Evolutionary conservation across 2,888 invertebrate species (phyloP).

Genomic region (Lasioglossum figueresi): DNA sequence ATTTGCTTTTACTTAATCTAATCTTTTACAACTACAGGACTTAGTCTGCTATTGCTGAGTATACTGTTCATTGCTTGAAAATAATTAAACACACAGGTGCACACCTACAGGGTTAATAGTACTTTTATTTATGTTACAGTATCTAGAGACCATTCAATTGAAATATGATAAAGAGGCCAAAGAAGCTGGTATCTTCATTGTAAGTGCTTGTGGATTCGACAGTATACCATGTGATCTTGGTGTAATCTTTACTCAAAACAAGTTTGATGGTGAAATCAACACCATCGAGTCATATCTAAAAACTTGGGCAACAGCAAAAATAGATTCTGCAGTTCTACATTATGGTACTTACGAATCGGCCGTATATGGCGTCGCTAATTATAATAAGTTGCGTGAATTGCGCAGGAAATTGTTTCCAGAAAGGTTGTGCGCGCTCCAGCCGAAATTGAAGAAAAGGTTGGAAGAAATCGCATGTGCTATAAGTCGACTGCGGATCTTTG

Average conservation of each 20-base stretch:
- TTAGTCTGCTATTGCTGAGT: too few species aligned
- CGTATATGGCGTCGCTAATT: conserved; percentile 90
- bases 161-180: conserved; percentile 90
- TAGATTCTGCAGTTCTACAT: conserved; percentile 86
- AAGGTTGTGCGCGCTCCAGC: conserved; percentile 87
- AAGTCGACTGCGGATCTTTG: background rate
- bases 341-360: conserved; percentile 96
- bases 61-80: too few species aligned
- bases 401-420: conserved; percentile 89
- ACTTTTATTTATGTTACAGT: conserved; percentile 85
- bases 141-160: conserved; percentile 93
- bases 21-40: background rate
- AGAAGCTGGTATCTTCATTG: conserved; percentile 92
- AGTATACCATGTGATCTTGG: conserved; percentile 96
- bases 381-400: conserved; percentile 87
- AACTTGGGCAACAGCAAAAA: conserved; percentile 70
- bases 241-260: conserved; percentile 89
- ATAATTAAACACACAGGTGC: background rate
- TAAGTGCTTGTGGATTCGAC: conserved; percentile 97
- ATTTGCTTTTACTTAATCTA: conserved; percentile 5
- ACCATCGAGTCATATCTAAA: conserved; percentile 90
- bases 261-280: conserved; percentile 92
- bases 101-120: background rate
- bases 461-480: conserved; percentile 19
- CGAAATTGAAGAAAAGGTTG: conserved; percentile 86